Evolutionary conservation across 2,797 vertebrate genomes (phyloP), one percentile per base, ranked within the genome.

Genomic region (Chlorospingus flavigularis): DNA sequence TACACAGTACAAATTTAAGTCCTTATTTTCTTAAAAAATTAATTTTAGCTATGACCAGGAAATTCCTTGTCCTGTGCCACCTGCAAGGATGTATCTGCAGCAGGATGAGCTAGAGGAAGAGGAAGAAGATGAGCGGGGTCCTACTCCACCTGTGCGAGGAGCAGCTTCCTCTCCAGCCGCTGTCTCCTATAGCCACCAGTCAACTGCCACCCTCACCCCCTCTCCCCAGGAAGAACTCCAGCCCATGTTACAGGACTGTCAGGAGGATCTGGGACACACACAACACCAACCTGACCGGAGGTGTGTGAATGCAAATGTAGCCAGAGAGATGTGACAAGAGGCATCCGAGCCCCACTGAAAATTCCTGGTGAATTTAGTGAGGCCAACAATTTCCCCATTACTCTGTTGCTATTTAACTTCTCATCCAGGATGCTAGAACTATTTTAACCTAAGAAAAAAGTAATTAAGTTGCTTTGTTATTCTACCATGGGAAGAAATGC

Each of bases 161-260:
- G 99, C 99, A 25, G 99, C 99, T 48, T 99, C 99, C 18, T 99
- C 99, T 75, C 99, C 99, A 24, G 99, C 99, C 1, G 99, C 99
- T 5, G 99, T 99, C 68, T 99, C 99, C 73, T 99, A 99, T 58
- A 99, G 99, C 94, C 99, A 99, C 95, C 99, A 99, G 96, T 99
- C 99, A 92, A 99, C 99, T 15, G 99, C 99, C 94, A 99, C 99
- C 6, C 98, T 99, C 82, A 99, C 99, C 7, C 99, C 99, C 8
- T 99, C 99, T 21, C 99, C 99, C 3, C 99, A 99, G 94, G 99
- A 99, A 66, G 99, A 99, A 75, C 99, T 99, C 92, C 99, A 99
- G 96, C 99, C 99, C 45, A 99, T 99, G 98, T 97, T 99, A 66
- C 99, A 99, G 96, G 99, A 99, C 25, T 98, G 98, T 90, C 97